phyloP scores from a whole-genome alignment of 1,140 invertebrate genomes.

The Solenopsis invicta region DNA sequence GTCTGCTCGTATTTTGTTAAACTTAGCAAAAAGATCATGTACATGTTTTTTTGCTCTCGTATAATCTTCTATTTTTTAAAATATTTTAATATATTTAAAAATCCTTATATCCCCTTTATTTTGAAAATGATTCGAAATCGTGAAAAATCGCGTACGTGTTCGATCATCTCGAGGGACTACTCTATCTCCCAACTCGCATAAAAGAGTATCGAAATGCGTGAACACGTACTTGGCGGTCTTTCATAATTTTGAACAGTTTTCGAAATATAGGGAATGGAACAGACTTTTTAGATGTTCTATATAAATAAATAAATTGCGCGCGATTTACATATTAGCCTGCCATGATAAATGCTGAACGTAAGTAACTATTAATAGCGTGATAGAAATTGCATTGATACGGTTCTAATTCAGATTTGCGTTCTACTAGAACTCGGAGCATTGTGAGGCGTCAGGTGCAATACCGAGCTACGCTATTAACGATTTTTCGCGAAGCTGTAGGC shows the following conservation, averaged over 20 bases:
- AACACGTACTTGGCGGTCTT: too few species aligned
- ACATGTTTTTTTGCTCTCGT: neutral
- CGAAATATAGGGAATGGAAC: too few species aligned
- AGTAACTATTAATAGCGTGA: neutral
- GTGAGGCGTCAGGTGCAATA: slow-evolving; percentile 37
- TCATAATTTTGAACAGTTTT: too few species aligned
- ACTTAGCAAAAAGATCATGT: neutral
- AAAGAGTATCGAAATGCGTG: too few species aligned
- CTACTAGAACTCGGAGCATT: neutral
- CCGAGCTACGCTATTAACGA: slow-evolving; percentile 34
- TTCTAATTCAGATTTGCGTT: slow-evolving; percentile 12
- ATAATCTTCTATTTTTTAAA: neutral
- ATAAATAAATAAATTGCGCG: neutral
- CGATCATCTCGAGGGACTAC: too few species aligned
- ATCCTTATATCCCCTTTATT: neutral
- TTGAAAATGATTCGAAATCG: too few species aligned
- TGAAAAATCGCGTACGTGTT: too few species aligned
- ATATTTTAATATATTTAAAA: neutral
- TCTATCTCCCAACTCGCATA: too few species aligned
- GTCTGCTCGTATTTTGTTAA: neutral
- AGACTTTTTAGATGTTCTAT: neutral
- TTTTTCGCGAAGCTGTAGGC: slow-evolving; percentile 10
- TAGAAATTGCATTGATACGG: slow-evolving; percentile 18
- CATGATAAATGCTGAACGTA: neutral
- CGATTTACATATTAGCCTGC: neutral